phyloP scores from a whole-genome alignment of 2,888 invertebrate species.

The Belgica antarctica region DNA sequence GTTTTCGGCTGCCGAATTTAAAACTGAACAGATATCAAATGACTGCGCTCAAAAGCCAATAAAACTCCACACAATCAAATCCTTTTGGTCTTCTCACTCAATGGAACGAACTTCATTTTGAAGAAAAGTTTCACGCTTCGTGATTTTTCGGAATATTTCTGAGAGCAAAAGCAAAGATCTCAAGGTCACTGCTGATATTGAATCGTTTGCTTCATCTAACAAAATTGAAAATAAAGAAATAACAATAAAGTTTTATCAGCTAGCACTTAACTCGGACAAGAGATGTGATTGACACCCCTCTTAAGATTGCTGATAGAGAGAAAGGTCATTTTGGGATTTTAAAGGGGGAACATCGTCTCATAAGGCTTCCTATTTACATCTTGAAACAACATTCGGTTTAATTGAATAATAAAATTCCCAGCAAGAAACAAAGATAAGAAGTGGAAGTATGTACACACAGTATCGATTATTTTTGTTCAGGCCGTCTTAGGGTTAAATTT shows the following conservation, averaged over 20 bases:
- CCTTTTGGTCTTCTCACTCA: no score
- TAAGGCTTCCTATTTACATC: constrained; percentile 19
- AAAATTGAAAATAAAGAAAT: constrained; percentile 42
- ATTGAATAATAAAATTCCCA: constrained; percentile 17
- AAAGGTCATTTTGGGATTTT: constrained; percentile 30
- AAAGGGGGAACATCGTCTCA: neutral
- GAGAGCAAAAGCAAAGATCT: neutral
- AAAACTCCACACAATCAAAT: no score
- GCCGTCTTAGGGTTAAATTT: constrained; percentile 16
- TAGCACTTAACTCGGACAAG: constrained; percentile 20
- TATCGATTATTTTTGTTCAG: constrained; percentile 15
- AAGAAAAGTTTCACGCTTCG: neutral
- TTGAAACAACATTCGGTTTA: neutral
- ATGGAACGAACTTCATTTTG: constrained; percentile 8
- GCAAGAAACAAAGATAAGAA: neutral
- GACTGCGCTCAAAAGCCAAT: no score
- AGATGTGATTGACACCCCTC: constrained; percentile 31
- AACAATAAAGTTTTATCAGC: constrained; percentile 35
- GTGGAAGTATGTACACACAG: no score
- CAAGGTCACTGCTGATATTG: constrained; percentile 17
- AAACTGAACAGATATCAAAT: no score
- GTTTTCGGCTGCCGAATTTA: no score
- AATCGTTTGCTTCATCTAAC: neutral
- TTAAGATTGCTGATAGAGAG: neutral
- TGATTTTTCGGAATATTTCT: neutral